These are phyloP conservation scores for Cricetomys ansorgei DNA, from an alignment of 2,113 vertebrate species.

Conservation along the genomic window DNA sequence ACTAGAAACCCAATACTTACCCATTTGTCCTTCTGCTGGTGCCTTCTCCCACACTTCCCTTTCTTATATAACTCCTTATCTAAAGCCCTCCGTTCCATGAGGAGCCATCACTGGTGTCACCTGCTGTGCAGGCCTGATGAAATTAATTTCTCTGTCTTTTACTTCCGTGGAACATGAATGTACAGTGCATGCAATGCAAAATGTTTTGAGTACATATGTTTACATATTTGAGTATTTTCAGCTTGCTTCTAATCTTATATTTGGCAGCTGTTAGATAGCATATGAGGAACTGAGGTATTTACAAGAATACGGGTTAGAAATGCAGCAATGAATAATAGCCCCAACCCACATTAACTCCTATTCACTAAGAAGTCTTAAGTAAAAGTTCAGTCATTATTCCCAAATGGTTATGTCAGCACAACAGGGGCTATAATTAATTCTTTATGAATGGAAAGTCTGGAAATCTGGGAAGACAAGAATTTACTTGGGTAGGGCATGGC, in stretches of 20 bases:
- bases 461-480: neutral
- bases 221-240: slow-evolving; percentile 6
- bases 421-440: neutral
- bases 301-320: neutral
- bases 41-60: neutral
- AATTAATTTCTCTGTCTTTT: neutral
- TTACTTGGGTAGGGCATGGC: neutral
- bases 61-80: neutral
- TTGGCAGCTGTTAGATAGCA: neutral
- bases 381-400: neutral
- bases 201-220: neutral
- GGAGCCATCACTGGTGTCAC: neutral
- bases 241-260: neutral
- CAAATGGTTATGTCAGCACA: neutral
- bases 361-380: neutral
- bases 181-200: neutral
- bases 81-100: neutral
- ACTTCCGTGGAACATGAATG: neutral
- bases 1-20: neutral
- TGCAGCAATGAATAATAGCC: neutral
- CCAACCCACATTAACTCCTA: neutral
- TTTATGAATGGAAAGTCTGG: neutral
- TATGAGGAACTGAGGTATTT: slow-evolving; percentile 23
- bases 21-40: neutral
- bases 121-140: neutral